Conservation (phyloP, 2,113 vertebrate species). For the Indri indri region DNA sequence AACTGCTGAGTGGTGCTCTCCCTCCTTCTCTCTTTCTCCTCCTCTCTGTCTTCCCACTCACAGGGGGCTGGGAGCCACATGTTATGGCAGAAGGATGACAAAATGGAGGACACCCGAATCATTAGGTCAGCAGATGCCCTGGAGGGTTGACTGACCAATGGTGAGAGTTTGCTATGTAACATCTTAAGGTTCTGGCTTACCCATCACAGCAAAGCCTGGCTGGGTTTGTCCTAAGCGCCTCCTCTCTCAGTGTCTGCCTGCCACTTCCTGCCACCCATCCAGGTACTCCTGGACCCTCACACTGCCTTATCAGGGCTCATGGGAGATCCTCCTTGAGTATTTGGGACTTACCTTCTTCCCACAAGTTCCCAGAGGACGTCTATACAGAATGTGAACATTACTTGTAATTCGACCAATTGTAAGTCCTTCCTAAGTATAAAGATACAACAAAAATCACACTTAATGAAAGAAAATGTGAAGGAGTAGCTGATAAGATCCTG, state of each 20-base stretch:
- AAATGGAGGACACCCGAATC: not conserved
- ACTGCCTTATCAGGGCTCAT: not conserved
- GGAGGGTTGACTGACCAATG: fast-evolving
- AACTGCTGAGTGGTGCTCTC: not conserved
- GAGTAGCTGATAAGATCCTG: not conserved
- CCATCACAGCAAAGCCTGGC: not conserved
- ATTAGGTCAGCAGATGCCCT: not conserved
- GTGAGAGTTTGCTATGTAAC: not conserved
- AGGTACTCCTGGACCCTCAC: not conserved
- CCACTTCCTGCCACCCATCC: not conserved
- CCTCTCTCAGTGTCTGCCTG: not conserved
- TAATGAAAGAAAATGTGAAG: not conserved
- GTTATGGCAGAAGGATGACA: not conserved
- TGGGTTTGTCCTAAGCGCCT: not conserved
- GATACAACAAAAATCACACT: not conserved
- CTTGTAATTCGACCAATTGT: not conserved
- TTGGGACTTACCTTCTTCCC: not conserved
- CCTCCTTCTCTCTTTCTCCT: not conserved
- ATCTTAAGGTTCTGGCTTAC: not conserved
- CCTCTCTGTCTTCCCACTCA: not conserved
- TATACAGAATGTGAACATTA: not conserved
- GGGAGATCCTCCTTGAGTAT: not conserved
- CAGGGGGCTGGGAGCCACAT: not conserved
- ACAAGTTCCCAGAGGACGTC: not conserved
- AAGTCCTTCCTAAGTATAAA: not conserved